phyloP scores from a whole-genome alignment of 2,797 vertebrate genomes.

The Sciaenops ocellatus region DNA sequence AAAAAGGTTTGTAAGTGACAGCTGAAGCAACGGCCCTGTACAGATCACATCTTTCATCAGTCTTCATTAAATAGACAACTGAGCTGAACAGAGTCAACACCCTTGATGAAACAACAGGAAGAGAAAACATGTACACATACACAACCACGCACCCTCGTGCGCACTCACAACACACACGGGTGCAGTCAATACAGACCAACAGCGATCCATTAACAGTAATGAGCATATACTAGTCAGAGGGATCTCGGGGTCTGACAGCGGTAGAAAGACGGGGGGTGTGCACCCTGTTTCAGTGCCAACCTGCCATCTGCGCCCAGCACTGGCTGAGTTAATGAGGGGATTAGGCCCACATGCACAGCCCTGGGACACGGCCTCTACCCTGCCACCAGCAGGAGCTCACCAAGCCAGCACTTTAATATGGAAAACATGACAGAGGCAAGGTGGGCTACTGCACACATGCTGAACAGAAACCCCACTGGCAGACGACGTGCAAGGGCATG shows the following conservation, averaged over 20 bases:
- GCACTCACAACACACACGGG: conserved; percentile 24
- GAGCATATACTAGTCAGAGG: conserved; percentile 50
- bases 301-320: conserved; percentile 81
- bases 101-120: conserved; percentile 40
- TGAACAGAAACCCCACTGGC: conserved; percentile 60
- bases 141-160: not conserved
- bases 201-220: conserved; percentile 72
- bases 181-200: conserved; percentile 30
- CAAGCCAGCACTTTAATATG: conserved; percentile 73
- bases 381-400: conserved; percentile 70
- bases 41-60: conserved; percentile 54
- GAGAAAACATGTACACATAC: conserved; percentile 23
- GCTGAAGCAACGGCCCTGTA: conserved; percentile 28
- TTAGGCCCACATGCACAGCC: conserved; percentile 76
- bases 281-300: conserved; percentile 76
- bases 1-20: conserved; percentile 21
- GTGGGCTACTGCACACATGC: conserved; percentile 62
- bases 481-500: conserved; percentile 62
- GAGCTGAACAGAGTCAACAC: conserved; percentile 33
- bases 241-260: conserved; percentile 61
- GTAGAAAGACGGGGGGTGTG: conserved; percentile 54
- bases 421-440: conserved; percentile 78
- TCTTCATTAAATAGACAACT: conserved; percentile 59
- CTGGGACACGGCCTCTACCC: conserved; percentile 71
- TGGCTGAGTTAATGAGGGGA: conserved; percentile 83